Conservation (phyloP, 2,797 vertebrate species). For the Salarias fasciatus region DNA sequence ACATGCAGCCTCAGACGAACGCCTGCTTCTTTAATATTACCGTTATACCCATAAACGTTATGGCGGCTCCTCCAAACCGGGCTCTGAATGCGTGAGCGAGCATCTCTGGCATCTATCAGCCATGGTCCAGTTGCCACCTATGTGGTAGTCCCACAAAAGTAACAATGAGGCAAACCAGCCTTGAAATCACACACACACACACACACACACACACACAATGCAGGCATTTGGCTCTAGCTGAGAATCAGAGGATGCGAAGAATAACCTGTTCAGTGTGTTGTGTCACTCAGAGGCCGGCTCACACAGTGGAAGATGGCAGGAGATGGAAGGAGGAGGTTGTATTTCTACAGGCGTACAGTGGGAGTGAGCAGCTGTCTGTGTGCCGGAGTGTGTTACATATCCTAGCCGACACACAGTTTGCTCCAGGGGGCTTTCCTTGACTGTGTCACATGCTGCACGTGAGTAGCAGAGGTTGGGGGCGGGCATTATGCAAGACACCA, state of each 20-base stretch:
- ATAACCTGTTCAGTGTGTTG: slow-evolving; percentile 35
- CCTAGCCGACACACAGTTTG: slow-evolving; percentile 62
- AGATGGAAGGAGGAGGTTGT: slow-evolving; percentile 9
- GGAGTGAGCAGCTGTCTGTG: slow-evolving; percentile 55
- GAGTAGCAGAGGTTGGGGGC: slow-evolving; percentile 53
- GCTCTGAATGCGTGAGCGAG: not conserved
- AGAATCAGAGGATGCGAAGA: slow-evolving; percentile 38
- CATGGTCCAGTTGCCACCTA: slow-evolving; percentile 38
- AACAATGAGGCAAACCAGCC: slow-evolving; percentile 58
- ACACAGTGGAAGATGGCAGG: slow-evolving; percentile 15
- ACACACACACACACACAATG: slow-evolving; percentile 11
- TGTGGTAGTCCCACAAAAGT: slow-evolving; percentile 59
- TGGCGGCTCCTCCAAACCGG: slow-evolving; percentile 26
- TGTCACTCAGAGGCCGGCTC: slow-evolving; percentile 23
- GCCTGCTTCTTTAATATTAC: slow-evolving; percentile 47
- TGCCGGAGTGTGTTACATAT: slow-evolving; percentile 54
- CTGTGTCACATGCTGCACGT: slow-evolving; percentile 78
- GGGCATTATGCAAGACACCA: slow-evolving; percentile 62
- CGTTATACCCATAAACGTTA: slow-evolving; percentile 25
- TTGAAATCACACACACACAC: slow-evolving; percentile 30
- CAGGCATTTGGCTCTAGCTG: slow-evolving; percentile 17
- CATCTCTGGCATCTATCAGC: slow-evolving; percentile 37
- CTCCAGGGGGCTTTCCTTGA: slow-evolving; percentile 67
- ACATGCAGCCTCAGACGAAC: slow-evolving; percentile 42
- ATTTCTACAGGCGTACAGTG: slow-evolving; percentile 46